Base-by-base conservation (phyloP, 2,797 vertebrate species). In the Bovichtus variegatus region DNA sequence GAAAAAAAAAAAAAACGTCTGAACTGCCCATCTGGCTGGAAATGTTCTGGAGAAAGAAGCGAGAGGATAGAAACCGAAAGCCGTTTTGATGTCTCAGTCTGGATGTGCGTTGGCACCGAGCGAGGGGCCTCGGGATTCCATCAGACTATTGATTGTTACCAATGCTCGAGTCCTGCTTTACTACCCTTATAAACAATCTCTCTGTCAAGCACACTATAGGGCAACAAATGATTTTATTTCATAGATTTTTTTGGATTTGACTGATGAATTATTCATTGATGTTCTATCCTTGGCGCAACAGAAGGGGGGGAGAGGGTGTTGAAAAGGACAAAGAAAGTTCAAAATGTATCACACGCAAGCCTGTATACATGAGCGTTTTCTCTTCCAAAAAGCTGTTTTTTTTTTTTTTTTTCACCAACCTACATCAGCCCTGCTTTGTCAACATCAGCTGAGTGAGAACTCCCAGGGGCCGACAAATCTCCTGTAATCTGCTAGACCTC, bases 171-270 rank as follows among this genome's bases (percentile, higher is more conserved):
- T 89, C 84, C 81, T 86, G 91, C 86, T 92, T 90, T 92, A 91
- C 84, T 87, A 86, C 88, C 82, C 86, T 87, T 89, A 90, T 91
- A 91, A 93, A 93, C 87, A 89, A 92, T 85, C 88, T 71, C 81
- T 83, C 84, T 84, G 91, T 91, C 89, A 81, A 85, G 77, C 85
- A 80, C 90, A 90, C 87, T 87, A 87, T 83, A 86, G 85, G 85
- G 78, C 86, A 91, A 90, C 85, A 90, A 91, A 91, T 91, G 79
- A 92, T 93, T 91, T 93, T 87, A 92, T 92, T 87, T 92, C 88
- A 92, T 93, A 88, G 88, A 91, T 91, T 92, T 91, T 92, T 92
- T 76, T 82, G 76, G 81, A 89, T 93, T 92, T 88, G 87, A 89
- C 90, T 84, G 90, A 81, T 93, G 84, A 92, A 93, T 93, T 89